These are phyloP conservation scores for Benitochromis conjunctus DNA, from an alignment of 2,113 vertebrate genomes.

Conservation along the genomic window DNA sequence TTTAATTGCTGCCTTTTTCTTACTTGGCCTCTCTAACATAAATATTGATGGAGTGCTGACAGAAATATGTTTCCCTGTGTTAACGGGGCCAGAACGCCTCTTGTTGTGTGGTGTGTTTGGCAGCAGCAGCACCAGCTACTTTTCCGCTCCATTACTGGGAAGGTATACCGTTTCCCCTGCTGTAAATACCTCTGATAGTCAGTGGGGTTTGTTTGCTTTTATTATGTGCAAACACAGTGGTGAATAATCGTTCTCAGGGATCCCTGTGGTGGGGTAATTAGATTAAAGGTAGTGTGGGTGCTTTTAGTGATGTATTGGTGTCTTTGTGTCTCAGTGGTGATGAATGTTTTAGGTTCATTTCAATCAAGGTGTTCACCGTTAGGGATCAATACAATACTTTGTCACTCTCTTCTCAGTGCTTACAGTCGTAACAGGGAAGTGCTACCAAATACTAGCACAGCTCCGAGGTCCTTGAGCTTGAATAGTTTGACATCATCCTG, in stretches of 20 bases:
- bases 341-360: not conserved
- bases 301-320: not conserved
- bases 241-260: constrained; percentile 7
- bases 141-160: constrained; percentile 27
- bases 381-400: not conserved
- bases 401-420: not conserved
- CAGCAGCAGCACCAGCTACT: constrained; percentile 41
- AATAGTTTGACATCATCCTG: not conserved
- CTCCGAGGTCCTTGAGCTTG: not conserved
- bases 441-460: not conserved
- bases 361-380: not conserved
- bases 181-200: constrained; percentile 10
- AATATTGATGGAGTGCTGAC: constrained; percentile 69
- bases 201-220: constrained; percentile 26
- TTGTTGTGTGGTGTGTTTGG: constrained; percentile 47
- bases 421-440: not conserved
- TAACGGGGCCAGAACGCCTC: constrained; percentile 42
- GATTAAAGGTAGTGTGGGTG: not conserved
- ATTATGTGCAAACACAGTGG: constrained; percentile 5
- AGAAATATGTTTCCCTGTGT: constrained; percentile 67
- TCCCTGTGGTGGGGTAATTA: constrained; percentile 6
- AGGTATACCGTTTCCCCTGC: not conserved
- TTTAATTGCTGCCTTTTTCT: constrained; percentile 57
- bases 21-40: constrained; percentile 43
- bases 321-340: not conserved